phyloP scores from a whole-genome alignment of 2,797 vertebrate genomes.

The Arctocebus calabarensis region DNA sequence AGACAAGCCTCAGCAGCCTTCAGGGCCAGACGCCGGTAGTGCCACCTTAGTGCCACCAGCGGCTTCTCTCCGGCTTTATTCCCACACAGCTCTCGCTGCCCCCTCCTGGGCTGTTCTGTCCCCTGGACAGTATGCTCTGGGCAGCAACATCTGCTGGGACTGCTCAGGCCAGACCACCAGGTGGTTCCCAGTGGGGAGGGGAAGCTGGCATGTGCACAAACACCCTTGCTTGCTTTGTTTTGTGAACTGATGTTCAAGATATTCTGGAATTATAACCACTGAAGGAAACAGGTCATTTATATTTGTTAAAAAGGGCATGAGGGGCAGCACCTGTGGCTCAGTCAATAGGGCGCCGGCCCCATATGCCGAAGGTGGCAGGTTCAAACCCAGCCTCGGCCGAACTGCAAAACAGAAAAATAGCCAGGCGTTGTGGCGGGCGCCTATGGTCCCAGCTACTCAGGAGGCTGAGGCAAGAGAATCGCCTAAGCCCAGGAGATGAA shows the following conservation, averaged over 20 bases:
- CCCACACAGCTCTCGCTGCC: rapidly evolving
- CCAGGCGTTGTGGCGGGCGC: no score
- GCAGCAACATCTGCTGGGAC: not conserved
- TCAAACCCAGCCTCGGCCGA: no score
- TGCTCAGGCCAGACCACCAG: not conserved
- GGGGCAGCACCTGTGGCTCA: no score
- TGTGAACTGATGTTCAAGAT: not conserved
- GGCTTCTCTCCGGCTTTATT: rapidly evolving
- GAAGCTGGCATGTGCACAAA: not conserved
- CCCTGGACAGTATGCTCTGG: not conserved
- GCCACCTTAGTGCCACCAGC: rapidly evolving
- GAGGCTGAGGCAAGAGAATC: no score
- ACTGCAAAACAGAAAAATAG: no score
- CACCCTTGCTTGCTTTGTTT: not conserved
- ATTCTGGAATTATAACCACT: not conserved
- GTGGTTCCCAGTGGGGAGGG: rapidly evolving
- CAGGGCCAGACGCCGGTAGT: rapidly evolving
- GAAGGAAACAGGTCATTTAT: not conserved
- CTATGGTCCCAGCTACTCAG: no score
- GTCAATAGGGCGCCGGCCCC: no score
- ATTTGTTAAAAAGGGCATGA: not conserved
- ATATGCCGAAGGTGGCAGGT: no score
- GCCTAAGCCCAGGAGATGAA: no score
- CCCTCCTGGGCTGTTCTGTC: not conserved
- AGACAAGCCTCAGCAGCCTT: rapidly evolving